phyloP scores from a whole-genome alignment of 2,888 invertebrate genomes.

The Pachydiplax longipennis region DNA sequence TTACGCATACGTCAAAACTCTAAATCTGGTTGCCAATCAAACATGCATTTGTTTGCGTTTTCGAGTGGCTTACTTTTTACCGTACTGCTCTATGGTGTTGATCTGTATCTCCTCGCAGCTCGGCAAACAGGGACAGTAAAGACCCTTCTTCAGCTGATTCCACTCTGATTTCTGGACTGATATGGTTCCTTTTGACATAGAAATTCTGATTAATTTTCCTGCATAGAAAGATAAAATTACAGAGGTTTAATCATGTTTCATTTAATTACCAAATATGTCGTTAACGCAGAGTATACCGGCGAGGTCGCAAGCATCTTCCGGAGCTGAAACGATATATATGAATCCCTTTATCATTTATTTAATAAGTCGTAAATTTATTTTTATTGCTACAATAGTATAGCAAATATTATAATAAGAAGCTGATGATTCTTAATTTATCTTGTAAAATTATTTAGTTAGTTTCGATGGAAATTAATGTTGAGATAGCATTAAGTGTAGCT shows the following conservation, averaged over 20 bases:
- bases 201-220: not conserved
- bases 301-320: constrained; percentile 67
- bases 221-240: not conserved
- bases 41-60: not conserved
- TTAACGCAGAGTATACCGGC: constrained; percentile 72
- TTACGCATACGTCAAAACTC: not conserved
- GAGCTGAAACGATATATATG: constrained; percentile 58
- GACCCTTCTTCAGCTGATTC: constrained; percentile 57
- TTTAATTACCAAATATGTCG: constrained; percentile 64
- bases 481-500: too few relatives aligned
- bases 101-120: constrained; percentile 77
- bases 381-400: too few relatives aligned
- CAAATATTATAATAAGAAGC: too few relatives aligned
- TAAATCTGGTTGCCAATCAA: not conserved
- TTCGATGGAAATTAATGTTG: too few relatives aligned
- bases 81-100: constrained; percentile 67
- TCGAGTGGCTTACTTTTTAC: constrained; percentile 56
- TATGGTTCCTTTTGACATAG: constrained; percentile 53
- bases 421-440: too few relatives aligned
- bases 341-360: not conserved
- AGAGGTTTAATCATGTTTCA: not conserved
- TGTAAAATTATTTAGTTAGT: too few relatives aligned
- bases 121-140: constrained; percentile 73
- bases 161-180: constrained; percentile 68
- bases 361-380: too few relatives aligned